These are phyloP conservation scores for Apodemia duryi DNA, from an alignment of 2,888 invertebrate genomes.

Conservation along the genomic window DNA sequence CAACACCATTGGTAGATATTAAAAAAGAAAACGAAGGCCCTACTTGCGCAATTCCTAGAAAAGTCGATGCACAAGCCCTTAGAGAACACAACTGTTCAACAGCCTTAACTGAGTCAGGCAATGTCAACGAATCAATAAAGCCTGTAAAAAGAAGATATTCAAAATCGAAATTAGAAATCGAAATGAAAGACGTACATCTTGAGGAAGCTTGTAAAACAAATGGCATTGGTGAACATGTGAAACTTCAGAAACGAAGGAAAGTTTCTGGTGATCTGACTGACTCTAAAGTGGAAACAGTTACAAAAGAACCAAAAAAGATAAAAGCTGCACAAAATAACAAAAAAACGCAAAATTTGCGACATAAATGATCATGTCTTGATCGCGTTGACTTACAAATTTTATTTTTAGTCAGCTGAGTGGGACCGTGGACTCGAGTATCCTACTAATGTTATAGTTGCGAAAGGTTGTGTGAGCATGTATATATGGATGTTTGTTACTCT, in stretches of 20 bases:
- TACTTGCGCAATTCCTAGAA: constrained; percentile 53
- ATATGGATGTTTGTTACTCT: no score
- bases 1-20: constrained; percentile 65
- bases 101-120: constrained; percentile 42
- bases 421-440: no score
- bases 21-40: constrained; percentile 74
- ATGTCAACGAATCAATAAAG: constrained; percentile 51
- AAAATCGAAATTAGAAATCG: constrained; percentile 68
- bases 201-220: constrained; percentile 69
- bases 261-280: constrained; percentile 64
- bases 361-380: no score
- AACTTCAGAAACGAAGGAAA: constrained; percentile 75
- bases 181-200: constrained; percentile 69
- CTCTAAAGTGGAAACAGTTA: constrained; percentile 47
- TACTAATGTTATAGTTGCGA: no score
- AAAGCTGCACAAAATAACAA: constrained; percentile 46
- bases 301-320: constrained; percentile 55
- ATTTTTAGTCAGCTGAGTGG: no score
- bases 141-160: constrained; percentile 67
- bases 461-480: no score
- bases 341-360: constrained; percentile 48
- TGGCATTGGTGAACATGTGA: constrained; percentile 75
- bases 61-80: constrained; percentile 65
- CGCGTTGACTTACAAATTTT: no score
- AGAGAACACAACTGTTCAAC: constrained; percentile 61